Evolutionary conservation across 2,888 invertebrate genomes (phyloP), one percentile per base, ranked within the genome.

Genomic region (Aplocera efformata): DNA sequence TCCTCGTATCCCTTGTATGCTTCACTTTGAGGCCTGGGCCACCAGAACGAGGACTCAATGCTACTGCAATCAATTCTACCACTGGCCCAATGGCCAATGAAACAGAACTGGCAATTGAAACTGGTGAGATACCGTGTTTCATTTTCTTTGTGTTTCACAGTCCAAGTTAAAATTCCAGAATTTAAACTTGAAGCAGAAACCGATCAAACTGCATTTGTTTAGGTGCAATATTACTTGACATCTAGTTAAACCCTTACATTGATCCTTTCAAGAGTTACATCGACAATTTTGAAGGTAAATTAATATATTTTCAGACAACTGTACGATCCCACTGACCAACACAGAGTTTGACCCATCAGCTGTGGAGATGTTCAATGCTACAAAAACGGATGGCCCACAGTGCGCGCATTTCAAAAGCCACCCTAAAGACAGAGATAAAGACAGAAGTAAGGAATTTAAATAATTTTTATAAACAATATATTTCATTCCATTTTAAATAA

Each of bases 1-100:
- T 98, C 72, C 69, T 97, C 17, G 90, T 97, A 30, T 97, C 98
- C 2, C 80, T 97, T 48, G 90, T 95, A 5, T 96, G 97, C 58
- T 98, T 98, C 65, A 95, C 95, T 1, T 82, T 96, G 30, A 91
- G 99, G 1, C 98, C 98, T 0, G 96, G 96, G 0, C 96, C 96
- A 0, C 96, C 95, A 0, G 80, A 88, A 17, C 64, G 76, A 38
- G 67, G 77, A 0, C 49, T 78, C 0, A 81, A 83, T 37, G 42
- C 67, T 0, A 89, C 84, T 1, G 67, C 73, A 0, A 34, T 82
- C 0, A 86, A 85, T 37, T 57, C 76, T 6, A 85, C 86, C 1
- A 49, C 50, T 10, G 67, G 62, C 23, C 65, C 74, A 8, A 38
- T 57, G n/a, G 26, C 61, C 1, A 83, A 80, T 56, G 76, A 81